Evolutionary conservation across 2,113 vertebrate genomes (phyloP), one percentile per base, ranked within the genome.

Genomic region (Strix uralensis): DNA sequence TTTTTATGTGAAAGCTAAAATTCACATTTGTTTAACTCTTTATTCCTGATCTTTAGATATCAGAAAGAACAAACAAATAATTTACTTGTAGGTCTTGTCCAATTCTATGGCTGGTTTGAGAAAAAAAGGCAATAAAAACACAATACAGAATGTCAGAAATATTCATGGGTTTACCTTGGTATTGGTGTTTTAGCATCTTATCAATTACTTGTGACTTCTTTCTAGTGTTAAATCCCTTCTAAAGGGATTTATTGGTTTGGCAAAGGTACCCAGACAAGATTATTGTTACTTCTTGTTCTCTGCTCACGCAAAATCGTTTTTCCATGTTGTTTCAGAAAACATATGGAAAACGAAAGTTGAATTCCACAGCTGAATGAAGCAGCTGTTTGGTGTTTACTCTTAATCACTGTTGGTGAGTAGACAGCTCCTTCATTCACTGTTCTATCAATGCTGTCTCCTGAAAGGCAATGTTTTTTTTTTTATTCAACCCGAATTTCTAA

Each of bases 321-420:
- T 81, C 84, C 40, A 46, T 88, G 71, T 66, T 86, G 16, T 85
- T 96, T 83, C 85, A 80, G 58, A 90, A 92, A 95, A 85, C 93
- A 87, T 79, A 82, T 93, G 87, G 92, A 82, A 93, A 92, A 90
- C 13, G 46, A 79, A 95, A 69, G 70, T 52, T 82, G 63, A 90
- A 96, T 95, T 95, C 88, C 71, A 94, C 55, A 77, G 42, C 38
- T 94, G 81, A 94, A 95, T 92, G 63, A 90, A 93, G 71, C 92
- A 96, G 74, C 80, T 96, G 81, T 92, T 96, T 73, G 79, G n/a
- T 90, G 63, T 92, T 96, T 90, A 58, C 69, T 83, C 75, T 83
- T 95, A 90, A 92, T 97, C 42, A 62, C 36, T 77, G 15, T 9
- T 72, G 38, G 69, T 93, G 54, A 94, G 70, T 90, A 79, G 87